Base-by-base conservation (phyloP, 2,888 invertebrate species). In the Lasioglossum morio region DNA sequence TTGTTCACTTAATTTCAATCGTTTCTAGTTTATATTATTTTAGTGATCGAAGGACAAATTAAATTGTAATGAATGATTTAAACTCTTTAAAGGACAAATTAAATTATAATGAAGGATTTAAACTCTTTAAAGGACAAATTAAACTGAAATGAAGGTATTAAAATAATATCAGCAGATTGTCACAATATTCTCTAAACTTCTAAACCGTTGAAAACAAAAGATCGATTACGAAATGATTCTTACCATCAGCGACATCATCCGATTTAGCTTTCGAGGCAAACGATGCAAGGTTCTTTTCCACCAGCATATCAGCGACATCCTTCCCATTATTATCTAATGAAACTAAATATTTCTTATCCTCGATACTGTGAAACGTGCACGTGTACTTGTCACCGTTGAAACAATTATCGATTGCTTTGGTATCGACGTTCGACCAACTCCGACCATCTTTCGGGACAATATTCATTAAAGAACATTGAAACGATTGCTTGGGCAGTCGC, bases 401-500 rank as follows among this genome's bases (percentile, higher is more conserved):
- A 91, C 96, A 97, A n/a, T 96, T 94, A 84, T 96, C 96, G 77
- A 97, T 96, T 70, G 95, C 95, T 1, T 95, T 94, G 48, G 84
- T 84, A 60, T 92, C 89, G 8, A 96, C 94, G 53, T 96, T 95
- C 16, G 96, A 95, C 97, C 97, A 97, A 83, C 95, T 95, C 0
- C 96, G 96, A 8, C 96, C 96, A 69, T 86, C 85, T 1, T 95
- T 95, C 0, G 97, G 97, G 34, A 96, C 94, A 2, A 98, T 96
- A 57, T 97, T 96, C 57, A 96, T 95, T 77, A 98, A 95, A 0
- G 96, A 96, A 92, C 98, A 98, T 77, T 96, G 96, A 0, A 98
- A 95, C 0, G 97, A 97, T 96, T 98, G 97, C 77, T 96, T 96
- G 0, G 98, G 97, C 34, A 97, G 94, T 5, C 96, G 95, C 94